phyloP scores from a whole-genome alignment of 1,140 invertebrate species.

The Solenopsis invicta region DNA sequence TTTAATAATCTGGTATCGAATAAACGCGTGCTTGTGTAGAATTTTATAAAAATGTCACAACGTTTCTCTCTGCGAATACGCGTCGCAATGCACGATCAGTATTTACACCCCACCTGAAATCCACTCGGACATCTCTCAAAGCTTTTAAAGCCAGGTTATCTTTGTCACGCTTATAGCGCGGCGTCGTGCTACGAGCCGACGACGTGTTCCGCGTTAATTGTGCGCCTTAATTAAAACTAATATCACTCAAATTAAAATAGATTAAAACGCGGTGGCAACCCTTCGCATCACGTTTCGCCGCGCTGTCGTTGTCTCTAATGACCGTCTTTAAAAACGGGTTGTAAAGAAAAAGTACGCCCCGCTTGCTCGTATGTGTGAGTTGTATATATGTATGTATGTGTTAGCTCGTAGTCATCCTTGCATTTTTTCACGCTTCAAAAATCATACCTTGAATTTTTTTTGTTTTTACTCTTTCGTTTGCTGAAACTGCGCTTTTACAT shows the following conservation, averaged over 20 bases:
- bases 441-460: background rate
- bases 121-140: constrained; percentile 28
- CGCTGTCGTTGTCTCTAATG: background rate
- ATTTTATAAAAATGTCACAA: background rate
- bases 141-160: constrained; percentile 65
- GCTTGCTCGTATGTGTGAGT: background rate
- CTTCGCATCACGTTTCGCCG: background rate
- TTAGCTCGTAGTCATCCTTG: background rate
- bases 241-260: constrained; percentile 75
- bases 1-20: background rate
- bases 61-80: background rate
- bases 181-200: background rate
- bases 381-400: background rate
- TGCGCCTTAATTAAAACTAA: constrained; percentile 75
- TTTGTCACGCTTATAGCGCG: constrained; percentile 29
- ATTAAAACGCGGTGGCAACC: constrained; percentile 55
- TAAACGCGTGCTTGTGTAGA: background rate
- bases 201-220: constrained; percentile 70
- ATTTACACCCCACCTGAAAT: constrained; percentile 14
- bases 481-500: background rate
- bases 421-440: constrained; percentile 35
- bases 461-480: background rate
- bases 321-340: background rate
- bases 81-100: constrained; percentile 26
- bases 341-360: background rate